Percentiles rank a stretch among this genome's conserved stretches.
Conservation (phyloP, 2,113 vertebrate species). For the Vimba vimba region DNA sequence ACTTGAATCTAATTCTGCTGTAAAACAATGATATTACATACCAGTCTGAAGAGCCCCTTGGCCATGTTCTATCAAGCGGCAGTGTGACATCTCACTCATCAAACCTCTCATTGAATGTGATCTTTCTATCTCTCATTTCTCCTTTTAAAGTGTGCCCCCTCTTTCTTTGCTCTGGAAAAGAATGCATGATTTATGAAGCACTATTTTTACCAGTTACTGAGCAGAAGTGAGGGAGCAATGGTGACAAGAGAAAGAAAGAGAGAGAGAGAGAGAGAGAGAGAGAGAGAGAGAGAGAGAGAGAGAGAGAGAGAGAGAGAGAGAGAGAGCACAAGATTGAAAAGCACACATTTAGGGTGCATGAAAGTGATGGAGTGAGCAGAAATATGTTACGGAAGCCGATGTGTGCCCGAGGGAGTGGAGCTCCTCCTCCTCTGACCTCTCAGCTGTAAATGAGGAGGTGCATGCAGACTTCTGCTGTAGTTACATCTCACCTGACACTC, state of each 20-base stretch:
- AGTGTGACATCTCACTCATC: slow-evolving; percentile 40
- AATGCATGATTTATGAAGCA: slow-evolving; percentile 85
- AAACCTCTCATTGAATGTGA: slow-evolving; percentile 24
- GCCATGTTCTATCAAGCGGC: slow-evolving; percentile 10
- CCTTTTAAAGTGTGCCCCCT: slow-evolving; percentile 24
- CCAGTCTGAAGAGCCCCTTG: slow-evolving; percentile 21
- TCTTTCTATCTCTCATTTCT: slow-evolving; percentile 32
- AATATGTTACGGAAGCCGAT: not conserved
- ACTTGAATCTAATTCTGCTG: slow-evolving; percentile 11
- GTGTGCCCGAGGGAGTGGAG: slow-evolving; percentile 16
- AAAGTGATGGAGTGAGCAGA: slow-evolving; percentile 27
- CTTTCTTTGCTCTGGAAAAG: slow-evolving; percentile 64
- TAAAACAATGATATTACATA: slow-evolving; percentile 21
- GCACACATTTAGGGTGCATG: slow-evolving; percentile 32
- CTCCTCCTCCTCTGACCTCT: slow-evolving; percentile 18
- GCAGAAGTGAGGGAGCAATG: slow-evolving; percentile 64
- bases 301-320: slow-evolving; percentile 23
- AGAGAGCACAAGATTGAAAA: slow-evolving; percentile 55
- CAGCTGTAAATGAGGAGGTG: slow-evolving; percentile 24
- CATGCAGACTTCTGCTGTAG: slow-evolving; percentile 6
- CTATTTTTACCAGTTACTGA: slow-evolving; percentile 82
- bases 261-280: not conserved
- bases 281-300: slow-evolving; percentile 1
- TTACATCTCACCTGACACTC: slow-evolving; percentile 10
- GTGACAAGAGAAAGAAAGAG: slow-evolving; percentile 40